Evolutionary conservation across 2,888 invertebrate genomes (phyloP).

Genomic region (Acanthopleura granulata): DNA sequence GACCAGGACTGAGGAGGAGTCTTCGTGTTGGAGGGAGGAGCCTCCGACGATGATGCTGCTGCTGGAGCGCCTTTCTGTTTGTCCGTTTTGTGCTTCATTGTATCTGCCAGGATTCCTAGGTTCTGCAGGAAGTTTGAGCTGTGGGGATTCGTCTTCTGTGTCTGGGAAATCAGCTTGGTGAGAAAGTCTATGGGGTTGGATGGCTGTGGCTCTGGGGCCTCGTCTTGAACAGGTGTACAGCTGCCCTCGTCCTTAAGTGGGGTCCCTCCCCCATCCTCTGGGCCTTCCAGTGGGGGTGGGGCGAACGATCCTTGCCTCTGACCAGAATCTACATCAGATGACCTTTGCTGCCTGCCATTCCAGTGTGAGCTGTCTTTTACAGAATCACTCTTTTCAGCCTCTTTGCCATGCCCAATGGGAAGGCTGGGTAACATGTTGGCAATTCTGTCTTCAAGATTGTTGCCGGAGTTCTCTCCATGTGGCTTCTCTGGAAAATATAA

Average conservation of each 20-base stretch:
- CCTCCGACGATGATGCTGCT: conserved; percentile 24
- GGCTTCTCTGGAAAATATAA: no score
- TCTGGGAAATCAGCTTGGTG: conserved; percentile 55
- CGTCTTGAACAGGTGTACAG: conserved; percentile 60
- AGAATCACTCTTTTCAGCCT: background rate
- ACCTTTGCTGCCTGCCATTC: conserved; percentile 16
- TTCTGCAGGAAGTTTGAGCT: conserved; percentile 55
- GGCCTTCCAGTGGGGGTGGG: background rate
- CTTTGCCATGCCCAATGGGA: conserved; percentile 27
- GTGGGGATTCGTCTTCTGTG: conserved; percentile 43
- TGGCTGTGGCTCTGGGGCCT: conserved; percentile 24
- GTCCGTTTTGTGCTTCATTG: conserved; percentile 40
- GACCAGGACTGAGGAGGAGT: conserved; percentile 45
- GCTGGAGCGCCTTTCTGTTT: conserved; percentile 19
- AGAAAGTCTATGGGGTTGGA: conserved; percentile 60
- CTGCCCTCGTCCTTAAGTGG: conserved; percentile 43
- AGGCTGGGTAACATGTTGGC: conserved; percentile 43
- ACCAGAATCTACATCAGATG: background rate
- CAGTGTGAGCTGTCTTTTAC: background rate
- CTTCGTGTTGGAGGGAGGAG: conserved; percentile 16
- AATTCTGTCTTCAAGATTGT: conserved; percentile 34
- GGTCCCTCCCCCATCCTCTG: conserved; percentile 25
- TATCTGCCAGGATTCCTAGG: conserved; percentile 50
- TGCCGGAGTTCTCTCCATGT: no score
- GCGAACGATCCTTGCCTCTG: background rate